Percentiles rank a stretch among this genome's conserved stretches.
Evolutionary conservation across 2,888 invertebrate genomes (phyloP).

Genomic region (Nephrotoma guestfalica): DNA sequence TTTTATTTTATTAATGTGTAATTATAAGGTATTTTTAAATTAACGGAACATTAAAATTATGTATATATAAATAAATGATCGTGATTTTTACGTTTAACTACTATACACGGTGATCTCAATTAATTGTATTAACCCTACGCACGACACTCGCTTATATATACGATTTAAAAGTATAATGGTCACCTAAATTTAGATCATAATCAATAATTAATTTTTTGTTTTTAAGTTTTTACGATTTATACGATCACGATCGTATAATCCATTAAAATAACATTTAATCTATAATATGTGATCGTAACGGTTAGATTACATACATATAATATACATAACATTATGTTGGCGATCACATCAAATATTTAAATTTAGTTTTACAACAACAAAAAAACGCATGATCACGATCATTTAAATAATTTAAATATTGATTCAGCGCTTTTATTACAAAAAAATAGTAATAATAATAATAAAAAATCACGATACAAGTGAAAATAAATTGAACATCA

Average conservation of each 20-base stretch:
- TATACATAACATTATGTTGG: neutral
- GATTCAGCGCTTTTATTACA: neutral
- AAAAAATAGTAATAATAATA: neutral
- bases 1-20: neutral
- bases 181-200: neutral
- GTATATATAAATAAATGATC: neutral
- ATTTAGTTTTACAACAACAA: neutral
- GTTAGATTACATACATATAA: neutral
- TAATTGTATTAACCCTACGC: neutral
- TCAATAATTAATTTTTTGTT: neutral
- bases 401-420: neutral
- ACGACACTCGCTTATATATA: neutral
- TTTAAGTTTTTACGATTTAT: neutral
- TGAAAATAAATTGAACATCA: neutral
- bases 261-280: neutral
- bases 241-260: neutral
- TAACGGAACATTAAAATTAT: neutral
- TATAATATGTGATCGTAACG: neutral
- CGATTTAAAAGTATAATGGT: neutral
- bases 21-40: neutral
- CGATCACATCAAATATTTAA: neutral
- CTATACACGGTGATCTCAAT: neutral
- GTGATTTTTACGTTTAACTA: neutral
- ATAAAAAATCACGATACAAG: neutral
- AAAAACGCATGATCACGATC: neutral